These are phyloP conservation scores for Acridotheres tristis DNA, from an alignment of 2,797 vertebrate species.

Conservation along the genomic window DNA sequence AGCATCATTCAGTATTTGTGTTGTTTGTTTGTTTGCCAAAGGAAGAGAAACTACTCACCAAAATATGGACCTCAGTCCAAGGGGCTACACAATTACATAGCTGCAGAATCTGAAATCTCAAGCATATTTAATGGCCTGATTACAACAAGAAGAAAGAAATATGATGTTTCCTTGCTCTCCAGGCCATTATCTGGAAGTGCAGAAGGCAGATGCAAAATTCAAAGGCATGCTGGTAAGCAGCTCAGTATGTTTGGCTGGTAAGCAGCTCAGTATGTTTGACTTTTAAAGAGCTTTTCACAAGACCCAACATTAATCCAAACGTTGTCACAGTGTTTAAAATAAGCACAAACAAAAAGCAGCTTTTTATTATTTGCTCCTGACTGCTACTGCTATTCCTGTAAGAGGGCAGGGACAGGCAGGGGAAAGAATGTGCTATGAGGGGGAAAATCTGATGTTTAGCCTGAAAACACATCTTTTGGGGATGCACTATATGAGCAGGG, in stretches of 20 bases:
- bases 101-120: background rate
- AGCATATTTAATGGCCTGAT: background rate
- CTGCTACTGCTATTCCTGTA: background rate
- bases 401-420: background rate
- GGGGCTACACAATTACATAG: background rate
- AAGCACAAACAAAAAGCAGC: conserved; percentile 12
- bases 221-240: conserved; percentile 29
- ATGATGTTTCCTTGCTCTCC: background rate
- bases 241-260: conserved; percentile 4
- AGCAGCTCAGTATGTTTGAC: conserved; percentile 28
- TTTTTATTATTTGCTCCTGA: conserved; percentile 26
- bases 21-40: background rate
- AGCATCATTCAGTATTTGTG: background rate
- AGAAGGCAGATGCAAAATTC: conserved; percentile 33
- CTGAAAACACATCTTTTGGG: background rate
- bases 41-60: conserved; percentile 21
- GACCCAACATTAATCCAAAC: conserved; percentile 36
- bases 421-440: background rate
- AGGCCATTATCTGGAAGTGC: conserved; percentile 8
- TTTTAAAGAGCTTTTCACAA: conserved; percentile 47
- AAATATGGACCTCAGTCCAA: background rate
- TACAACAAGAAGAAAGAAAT: background rate
- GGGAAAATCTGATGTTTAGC: background rate
- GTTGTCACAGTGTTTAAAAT: conserved; percentile 19
- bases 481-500: background rate